phyloP scores from a whole-genome alignment of 2,113 vertebrate genomes.

The Hymenochirus boettgeri region DNA sequence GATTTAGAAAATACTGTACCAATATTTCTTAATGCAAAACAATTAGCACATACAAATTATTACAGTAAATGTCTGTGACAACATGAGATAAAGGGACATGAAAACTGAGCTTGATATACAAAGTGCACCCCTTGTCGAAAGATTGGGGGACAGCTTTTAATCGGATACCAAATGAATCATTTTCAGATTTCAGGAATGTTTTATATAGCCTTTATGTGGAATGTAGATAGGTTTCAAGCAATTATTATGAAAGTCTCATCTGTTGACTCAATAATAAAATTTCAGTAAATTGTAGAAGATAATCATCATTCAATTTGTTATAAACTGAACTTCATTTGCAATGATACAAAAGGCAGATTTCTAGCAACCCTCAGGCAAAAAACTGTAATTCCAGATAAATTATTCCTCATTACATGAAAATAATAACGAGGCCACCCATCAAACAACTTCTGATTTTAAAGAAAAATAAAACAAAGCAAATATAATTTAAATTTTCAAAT shows the following conservation, averaged over 20 bases:
- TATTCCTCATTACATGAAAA: slow-evolving; percentile 42
- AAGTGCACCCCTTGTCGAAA: slow-evolving; percentile 13
- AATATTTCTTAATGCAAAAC: too few species aligned
- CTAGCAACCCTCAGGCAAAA: slow-evolving; percentile 38
- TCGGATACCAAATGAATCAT: slow-evolving; percentile 23
- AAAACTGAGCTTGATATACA: slow-evolving; percentile 2
- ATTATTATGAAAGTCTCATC: slow-evolving; percentile 40
- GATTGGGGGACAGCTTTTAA: slow-evolving; percentile 31
- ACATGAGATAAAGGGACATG: slow-evolving; percentile 9
- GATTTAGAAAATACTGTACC: too few species aligned
- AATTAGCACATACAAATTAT: too few species aligned
- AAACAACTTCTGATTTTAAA: slow-evolving; percentile 34
- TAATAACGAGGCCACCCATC: slow-evolving; percentile 41
- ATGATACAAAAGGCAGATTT: slow-evolving; percentile 42
- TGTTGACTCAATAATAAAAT: slow-evolving; percentile 39
- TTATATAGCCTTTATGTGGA: slow-evolving; percentile 30
- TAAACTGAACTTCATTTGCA: slow-evolving; percentile 32
- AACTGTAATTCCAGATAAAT: slow-evolving; percentile 43
- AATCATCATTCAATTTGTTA: slow-evolving; percentile 37
- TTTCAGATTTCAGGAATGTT: slow-evolving; percentile 27
- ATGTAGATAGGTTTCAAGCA: slow-evolving; percentile 38
- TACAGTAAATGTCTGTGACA: too few species aligned
- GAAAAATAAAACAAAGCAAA: slow-evolving; percentile 25
- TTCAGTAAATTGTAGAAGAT: slow-evolving; percentile 41
- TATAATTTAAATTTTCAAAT: slow-evolving; percentile 25